Evolutionary conservation across 2,113 vertebrate species (phyloP).

Genomic region (Anthoscopus minutus): DNA sequence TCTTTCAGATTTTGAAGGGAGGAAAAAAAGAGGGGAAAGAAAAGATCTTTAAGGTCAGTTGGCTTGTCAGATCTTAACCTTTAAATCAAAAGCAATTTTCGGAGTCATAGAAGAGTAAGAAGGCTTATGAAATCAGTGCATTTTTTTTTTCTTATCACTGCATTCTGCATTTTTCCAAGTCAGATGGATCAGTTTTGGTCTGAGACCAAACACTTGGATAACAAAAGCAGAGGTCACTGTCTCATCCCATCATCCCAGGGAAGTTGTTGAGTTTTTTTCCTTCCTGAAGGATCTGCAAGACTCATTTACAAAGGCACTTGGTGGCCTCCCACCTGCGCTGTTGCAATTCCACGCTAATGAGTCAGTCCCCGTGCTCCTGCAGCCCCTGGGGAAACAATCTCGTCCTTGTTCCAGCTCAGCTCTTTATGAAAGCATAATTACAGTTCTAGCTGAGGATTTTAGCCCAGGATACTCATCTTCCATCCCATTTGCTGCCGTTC

Average conservation of each 20-base stretch:
- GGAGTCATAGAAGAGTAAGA: neutral
- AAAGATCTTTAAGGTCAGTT: neutral
- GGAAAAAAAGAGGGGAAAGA: neutral
- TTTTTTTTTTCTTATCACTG: neutral
- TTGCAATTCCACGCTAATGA: neutral
- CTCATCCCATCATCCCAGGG: neutral
- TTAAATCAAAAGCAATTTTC: conserved; percentile 13
- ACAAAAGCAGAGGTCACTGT: neutral
- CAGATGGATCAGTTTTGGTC: neutral
- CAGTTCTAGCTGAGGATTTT: neutral
- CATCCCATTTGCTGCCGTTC: neutral
- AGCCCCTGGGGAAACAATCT: neutral
- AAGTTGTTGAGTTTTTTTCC: neutral
- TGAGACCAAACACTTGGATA: neutral
- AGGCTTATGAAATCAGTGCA: neutral
- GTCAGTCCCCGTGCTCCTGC: neutral
- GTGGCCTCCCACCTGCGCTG: neutral
- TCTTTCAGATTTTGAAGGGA: neutral
- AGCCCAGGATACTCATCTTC: neutral
- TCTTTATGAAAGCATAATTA: neutral
- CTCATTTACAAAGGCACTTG: neutral
- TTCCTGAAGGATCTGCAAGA: neutral
- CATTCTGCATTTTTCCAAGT: neutral
- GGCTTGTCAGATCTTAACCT: conserved; percentile 16
- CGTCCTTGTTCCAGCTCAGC: neutral